Evolutionary conservation across 2,113 vertebrate species (phyloP).

Genomic region (Columba livia): DNA sequence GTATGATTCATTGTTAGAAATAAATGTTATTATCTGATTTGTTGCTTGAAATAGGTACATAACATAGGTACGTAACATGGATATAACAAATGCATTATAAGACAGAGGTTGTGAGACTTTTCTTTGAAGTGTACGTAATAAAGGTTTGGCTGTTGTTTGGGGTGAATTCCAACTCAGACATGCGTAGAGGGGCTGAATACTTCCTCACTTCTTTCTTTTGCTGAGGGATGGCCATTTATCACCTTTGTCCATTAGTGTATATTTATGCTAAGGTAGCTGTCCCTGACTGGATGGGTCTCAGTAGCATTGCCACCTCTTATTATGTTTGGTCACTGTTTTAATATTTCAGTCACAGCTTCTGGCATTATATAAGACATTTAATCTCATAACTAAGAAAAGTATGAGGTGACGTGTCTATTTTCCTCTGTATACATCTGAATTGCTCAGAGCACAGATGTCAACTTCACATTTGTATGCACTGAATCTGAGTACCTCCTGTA

Average conservation of each 20-base stretch:
- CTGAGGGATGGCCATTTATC: neutral
- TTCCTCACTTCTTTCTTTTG: neutral
- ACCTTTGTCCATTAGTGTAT: rapidly evolving
- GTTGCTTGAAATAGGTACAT: neutral
- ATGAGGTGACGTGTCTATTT: neutral
- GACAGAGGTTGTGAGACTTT: neutral
- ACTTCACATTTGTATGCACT: neutral
- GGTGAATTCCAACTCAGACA: neutral
- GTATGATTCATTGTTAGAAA: neutral
- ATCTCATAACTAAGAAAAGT: neutral
- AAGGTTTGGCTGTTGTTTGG: neutral
- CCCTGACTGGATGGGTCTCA: neutral
- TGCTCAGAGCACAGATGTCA: neutral
- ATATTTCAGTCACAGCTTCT: neutral
- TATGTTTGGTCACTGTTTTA: neutral
- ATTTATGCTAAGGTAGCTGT: neutral
- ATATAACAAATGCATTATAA: neutral
- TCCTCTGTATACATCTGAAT: neutral
- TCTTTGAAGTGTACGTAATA: neutral
- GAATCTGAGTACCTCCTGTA: neutral
- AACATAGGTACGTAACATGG: neutral
- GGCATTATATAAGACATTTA: neutral
- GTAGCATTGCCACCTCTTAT: neutral
- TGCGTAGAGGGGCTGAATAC: rapidly evolving
- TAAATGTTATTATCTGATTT: neutral